A percentile compares a stretch with the other conserved stretches of the same genome.
These are phyloP conservation scores for Hyposmocoma kahamanoa DNA, from an alignment of 1,140 invertebrate genomes.

Conservation along the genomic window DNA sequence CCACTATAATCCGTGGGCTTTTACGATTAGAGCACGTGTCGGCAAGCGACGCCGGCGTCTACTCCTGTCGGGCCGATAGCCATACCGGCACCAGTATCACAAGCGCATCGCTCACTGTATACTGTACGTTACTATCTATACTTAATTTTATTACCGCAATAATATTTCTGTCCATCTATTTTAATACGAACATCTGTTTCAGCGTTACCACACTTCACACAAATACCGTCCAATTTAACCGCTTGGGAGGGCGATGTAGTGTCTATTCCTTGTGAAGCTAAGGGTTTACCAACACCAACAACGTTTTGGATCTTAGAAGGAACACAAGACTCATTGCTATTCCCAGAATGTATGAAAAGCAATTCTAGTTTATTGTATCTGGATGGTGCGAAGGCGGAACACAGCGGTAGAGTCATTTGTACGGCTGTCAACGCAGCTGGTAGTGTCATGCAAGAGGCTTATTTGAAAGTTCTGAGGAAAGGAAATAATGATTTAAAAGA, in stretches of 20 bases:
- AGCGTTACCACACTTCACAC: constrained; percentile 93
- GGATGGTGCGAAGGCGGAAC: constrained; percentile 53
- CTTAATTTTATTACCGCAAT: constrained; percentile 48
- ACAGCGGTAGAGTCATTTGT: constrained; percentile 62
- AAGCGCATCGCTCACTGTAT: constrained; percentile 66
- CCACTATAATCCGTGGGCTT: constrained; percentile 80
- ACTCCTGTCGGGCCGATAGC: constrained; percentile 70
- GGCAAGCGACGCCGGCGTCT: constrained; percentile 62
- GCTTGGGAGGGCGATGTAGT: constrained; percentile 86
- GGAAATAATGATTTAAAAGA: constrained; percentile 48
- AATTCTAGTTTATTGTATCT: constrained; percentile 65
- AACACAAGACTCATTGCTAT: constrained; percentile 56
- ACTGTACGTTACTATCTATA: constrained; percentile 39
- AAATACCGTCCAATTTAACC: constrained; percentile 89
- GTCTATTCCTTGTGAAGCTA: constrained; percentile 91
- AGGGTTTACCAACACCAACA: constrained; percentile 90
- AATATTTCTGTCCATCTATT: constrained; percentile 56
- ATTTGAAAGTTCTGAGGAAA: constrained; percentile 61
- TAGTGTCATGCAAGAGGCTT: constrained; percentile 63
- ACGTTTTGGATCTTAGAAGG: constrained; percentile 92
- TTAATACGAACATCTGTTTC: constrained; percentile 67
- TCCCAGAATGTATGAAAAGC: constrained; percentile 63
- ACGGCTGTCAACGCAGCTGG: constrained; percentile 63
- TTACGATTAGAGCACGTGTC: constrained; percentile 65
- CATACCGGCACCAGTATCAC: constrained; percentile 63